Percentiles rank a stretch among this genome's conserved stretches.
Conservation (phyloP, 64 coral and sea anemone genomes). For the Dendronephthya gigantea region DNA sequence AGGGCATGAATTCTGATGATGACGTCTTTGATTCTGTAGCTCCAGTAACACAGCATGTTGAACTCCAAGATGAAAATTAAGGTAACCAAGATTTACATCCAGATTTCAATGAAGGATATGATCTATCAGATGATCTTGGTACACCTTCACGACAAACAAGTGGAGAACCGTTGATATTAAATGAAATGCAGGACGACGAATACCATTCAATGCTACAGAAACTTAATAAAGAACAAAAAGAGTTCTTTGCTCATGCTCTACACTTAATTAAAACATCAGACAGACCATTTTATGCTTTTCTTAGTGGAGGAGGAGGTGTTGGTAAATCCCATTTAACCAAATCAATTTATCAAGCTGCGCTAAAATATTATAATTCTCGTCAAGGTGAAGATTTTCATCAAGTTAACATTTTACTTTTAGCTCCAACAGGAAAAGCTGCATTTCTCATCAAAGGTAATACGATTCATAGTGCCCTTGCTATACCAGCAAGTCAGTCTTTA, state of each 20-base stretch:
- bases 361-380: neutral
- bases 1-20: neutral
- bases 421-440: neutral
- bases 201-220: neutral
- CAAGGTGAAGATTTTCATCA: neutral
- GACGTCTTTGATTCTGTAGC: neutral
- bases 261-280: slow-evolving; percentile 12
- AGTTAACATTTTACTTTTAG: neutral
- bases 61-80: neutral
- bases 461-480: neutral
- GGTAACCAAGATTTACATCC: neutral
- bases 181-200: slow-evolving; percentile 9
- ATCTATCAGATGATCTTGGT: neutral
- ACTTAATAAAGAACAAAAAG: slow-evolving; percentile 11
- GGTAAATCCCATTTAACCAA: neutral
- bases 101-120: slow-evolving; percentile 1
- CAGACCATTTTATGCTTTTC: neutral
- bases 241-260: neutral
- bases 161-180: neutral
- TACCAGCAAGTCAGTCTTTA: neutral
- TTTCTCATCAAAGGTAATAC: neutral
- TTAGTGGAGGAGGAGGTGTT: slow-evolving; percentile 2
- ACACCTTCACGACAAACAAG: neutral
- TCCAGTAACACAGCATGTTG: neutral
- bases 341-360: neutral